Base-by-base conservation (phyloP, 64 coral and sea anemone genomes). In the Montipora cactus region DNA sequence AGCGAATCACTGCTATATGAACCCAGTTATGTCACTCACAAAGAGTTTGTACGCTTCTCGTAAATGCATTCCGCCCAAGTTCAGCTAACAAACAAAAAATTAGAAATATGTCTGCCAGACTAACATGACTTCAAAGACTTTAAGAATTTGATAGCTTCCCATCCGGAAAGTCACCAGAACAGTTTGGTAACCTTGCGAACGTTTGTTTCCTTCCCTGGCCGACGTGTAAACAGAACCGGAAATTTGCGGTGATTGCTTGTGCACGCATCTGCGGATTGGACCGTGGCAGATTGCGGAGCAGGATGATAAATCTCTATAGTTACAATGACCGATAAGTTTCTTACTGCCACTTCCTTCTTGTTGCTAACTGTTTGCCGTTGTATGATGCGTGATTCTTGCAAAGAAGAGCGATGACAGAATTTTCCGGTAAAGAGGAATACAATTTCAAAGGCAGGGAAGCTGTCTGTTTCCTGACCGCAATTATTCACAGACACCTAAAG, bases 401-500 rank as follows among this genome's bases (percentile, higher is more conserved):
- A 11, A 8, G 67, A 86, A 28, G 47, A 86, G 82, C 66, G 82
- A 71, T 86, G 82, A 70, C 62, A 86, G 66, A 50, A 23, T 86
- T 10, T 50, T 72, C 64, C 82, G 82, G 46, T 9, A 64, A 86
- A 71, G 71, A 8, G 61, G 8, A 47, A 86, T 44, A 9, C 48
- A 49, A 86, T 45, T 86, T 86, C 82, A 86, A 86, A 86, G 82
- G 82, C 64, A 86, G 82, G 45, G 62, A 49, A 86, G 6, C 15
- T 86, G 82, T 86, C 82, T 86, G 66, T 64, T 72, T 86, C 82
- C 66, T 86, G 66, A 86, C 82, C 82, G 66, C 82, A 86, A 86
- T 59, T 86, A 86, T 86, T 86, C 68, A 20, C 66, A 70, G 66
- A 71, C 8, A 7, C 46, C 11, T 49, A 51, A 86, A 45, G 62